These are phyloP conservation scores for Armadillidium nasatum DNA, from an alignment of 1,140 invertebrate genomes.

Conservation along the genomic window DNA sequence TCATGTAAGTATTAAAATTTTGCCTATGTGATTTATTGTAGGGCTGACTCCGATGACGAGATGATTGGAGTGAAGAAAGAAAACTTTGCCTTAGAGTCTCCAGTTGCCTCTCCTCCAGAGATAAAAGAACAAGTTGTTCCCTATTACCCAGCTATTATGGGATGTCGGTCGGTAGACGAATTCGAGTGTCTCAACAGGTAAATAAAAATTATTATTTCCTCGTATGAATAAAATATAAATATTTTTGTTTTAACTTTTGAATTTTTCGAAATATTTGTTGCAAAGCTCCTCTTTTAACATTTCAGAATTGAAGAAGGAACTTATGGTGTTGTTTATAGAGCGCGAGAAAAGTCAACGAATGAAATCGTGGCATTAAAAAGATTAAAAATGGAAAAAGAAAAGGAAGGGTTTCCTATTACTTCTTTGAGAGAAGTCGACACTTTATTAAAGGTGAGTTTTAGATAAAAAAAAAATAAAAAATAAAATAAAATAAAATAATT, in stretches of 20 bases:
- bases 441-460: conserved; percentile 70
- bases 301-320: conserved; percentile 77
- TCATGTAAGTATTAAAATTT: too few species aligned
- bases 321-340: conserved; percentile 69
- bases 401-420: conserved; percentile 99
- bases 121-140: conserved; percentile 63
- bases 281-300: not conserved
- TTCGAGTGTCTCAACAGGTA: conserved; percentile 89
- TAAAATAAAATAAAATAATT: too few species aligned
- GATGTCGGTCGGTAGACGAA: conserved; percentile 96
- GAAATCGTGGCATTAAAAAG: conserved; percentile 98
- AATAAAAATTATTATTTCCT: not conserved
- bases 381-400: conserved; percentile 99
- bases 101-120: conserved; percentile 50
- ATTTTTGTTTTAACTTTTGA: too few species aligned
- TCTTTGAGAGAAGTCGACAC: conserved; percentile 97
- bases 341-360: conserved; percentile 89
- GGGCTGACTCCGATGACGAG: too few species aligned
- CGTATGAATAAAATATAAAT: too few species aligned
- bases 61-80: too few species aligned
- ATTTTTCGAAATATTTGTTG: too few species aligned
- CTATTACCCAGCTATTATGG: conserved; percentile 88
- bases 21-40: too few species aligned
- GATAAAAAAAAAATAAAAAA: too few species aligned
- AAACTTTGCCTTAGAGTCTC: conserved; percentile 33